A percentile compares a stretch with the other conserved stretches of the same genome.
phyloP scores from a whole-genome alignment of 2,113 vertebrate genomes.

The Columba livia region DNA sequence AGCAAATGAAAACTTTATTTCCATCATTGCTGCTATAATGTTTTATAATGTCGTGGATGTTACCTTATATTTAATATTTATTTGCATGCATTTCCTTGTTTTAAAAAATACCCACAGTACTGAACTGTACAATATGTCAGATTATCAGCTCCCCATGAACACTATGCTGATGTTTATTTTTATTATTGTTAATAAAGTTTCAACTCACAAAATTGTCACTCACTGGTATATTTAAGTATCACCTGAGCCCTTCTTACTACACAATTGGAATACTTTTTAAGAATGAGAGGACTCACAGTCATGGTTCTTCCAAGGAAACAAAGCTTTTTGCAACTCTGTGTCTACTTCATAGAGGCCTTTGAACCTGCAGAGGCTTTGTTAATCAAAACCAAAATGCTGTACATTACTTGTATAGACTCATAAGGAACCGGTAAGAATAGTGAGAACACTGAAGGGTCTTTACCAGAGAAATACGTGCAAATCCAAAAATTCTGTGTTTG shows the following conservation, averaged over 20 bases:
- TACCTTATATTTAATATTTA: conserved; percentile 48
- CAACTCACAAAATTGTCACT: not conserved
- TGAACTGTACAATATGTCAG: not conserved
- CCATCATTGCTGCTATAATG: conserved; percentile 29
- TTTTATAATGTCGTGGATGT: not conserved
- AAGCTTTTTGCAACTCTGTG: not conserved
- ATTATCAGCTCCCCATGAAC: not conserved
- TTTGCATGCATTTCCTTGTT: conserved; percentile 51
- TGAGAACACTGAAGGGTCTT: rapidly evolving
- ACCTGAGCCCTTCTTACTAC: not conserved
- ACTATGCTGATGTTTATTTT: not conserved
- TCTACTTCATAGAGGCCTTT: not conserved
- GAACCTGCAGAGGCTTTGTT: not conserved
- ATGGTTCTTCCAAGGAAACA: not conserved
- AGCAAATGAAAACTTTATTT: conserved; percentile 17
- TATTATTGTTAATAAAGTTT: conserved; percentile 44
- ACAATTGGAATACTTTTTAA: not conserved
- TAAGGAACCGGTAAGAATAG: not conserved
- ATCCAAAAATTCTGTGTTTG: not conserved
- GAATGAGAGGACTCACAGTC: not conserved
- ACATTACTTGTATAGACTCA: not conserved
- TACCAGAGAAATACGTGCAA: not conserved
- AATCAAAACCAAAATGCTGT: not conserved
- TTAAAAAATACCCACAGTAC: not conserved
- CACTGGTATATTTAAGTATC: not conserved